Conservation (phyloP, 2,797 vertebrate genomes). For the Arrhamphus sclerolepis region DNA sequence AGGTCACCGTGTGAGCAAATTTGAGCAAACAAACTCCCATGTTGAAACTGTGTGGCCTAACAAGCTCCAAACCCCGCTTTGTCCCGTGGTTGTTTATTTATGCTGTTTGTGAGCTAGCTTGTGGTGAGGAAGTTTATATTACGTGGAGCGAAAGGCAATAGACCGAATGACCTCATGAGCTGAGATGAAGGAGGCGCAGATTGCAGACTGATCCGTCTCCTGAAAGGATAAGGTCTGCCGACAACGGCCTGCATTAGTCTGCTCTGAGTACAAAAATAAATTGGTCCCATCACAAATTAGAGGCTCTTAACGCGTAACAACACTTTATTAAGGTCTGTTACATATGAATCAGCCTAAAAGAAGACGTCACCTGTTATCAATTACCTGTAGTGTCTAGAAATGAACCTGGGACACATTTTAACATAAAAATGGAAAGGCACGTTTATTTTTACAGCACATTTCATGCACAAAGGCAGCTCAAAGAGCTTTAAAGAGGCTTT, state of each 20-base stretch:
- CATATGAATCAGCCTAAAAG: no score
- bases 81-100: slow-evolving; percentile 65
- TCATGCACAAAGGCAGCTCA: no score
- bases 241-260: slow-evolving; percentile 10
- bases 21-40: slow-evolving; percentile 73
- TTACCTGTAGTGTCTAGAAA: no score
- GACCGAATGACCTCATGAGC: slow-evolving; percentile 55
- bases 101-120: slow-evolving; percentile 61
- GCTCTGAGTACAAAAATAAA: neutral
- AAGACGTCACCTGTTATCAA: no score
- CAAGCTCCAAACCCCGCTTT: slow-evolving; percentile 52
- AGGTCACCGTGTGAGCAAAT: slow-evolving; percentile 67
- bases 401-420: no score
- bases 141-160: slow-evolving; percentile 37
- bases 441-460: no score
- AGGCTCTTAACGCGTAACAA: no score
- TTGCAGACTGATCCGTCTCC: slow-evolving; percentile 15
- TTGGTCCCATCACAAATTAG: neutral
- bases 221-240: slow-evolving; percentile 2
- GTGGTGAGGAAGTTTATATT: slow-evolving; percentile 64
- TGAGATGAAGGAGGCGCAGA: slow-evolving; percentile 24
- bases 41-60: slow-evolving; percentile 53
- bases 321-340: no score
- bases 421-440: no score
- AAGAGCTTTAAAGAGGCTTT: no score